Base-by-base conservation (phyloP, 1,140 invertebrate species). In the Drosophila simulans region DNA sequence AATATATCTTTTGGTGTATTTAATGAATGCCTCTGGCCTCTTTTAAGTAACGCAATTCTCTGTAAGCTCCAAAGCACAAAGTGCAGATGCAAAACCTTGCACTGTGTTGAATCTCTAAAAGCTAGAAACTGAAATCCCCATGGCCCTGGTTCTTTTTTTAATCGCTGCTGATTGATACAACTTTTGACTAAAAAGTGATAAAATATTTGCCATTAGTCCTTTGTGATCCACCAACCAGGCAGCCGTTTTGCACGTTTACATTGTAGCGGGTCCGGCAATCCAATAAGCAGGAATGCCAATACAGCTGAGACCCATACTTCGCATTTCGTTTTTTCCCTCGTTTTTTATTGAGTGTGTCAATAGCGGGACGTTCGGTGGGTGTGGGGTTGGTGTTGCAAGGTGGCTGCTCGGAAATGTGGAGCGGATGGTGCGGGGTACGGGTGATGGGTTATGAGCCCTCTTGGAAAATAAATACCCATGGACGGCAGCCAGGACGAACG, bases 211-310 rank as follows among this genome's bases (percentile, higher is more conserved):
- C 65, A 71, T 70, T 70, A 70, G 68, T 40, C 27, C 52, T 40
- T 70, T 42, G 52, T 46, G 55, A 69, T 25, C 42, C 39, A 15
- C 34, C 37, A 10, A 1, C 11, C 1, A n/a, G 64, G 20, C 66
- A 56, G 65, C 49, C 55, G 40, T 71, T 70, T 70, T 56, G 42
- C 68, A 34, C 49, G 64, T 37, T 49, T 34, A 20, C 39, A 51
- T 42, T 64, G 42, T 56, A 37, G 10, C 34, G 40, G 60, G 3
- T 51, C 34, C 59, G 35, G 1, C 60, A 65, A 66, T 51, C 72
- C 71, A 64, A 75, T 74, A 75, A 75, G 70, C 45, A 75, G 60
- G 60, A 65, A 65, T 27, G 71, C 60, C 59, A 75, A 75, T 75
- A 65, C 72, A 75, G 71, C 71, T 65, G 69, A 31, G 69, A 8